A percentile compares a stretch with the other conserved stretches of the same genome.
Evolutionary conservation across 2,888 invertebrate species (phyloP).

Genomic region (Agriopis leucophaearia): DNA sequence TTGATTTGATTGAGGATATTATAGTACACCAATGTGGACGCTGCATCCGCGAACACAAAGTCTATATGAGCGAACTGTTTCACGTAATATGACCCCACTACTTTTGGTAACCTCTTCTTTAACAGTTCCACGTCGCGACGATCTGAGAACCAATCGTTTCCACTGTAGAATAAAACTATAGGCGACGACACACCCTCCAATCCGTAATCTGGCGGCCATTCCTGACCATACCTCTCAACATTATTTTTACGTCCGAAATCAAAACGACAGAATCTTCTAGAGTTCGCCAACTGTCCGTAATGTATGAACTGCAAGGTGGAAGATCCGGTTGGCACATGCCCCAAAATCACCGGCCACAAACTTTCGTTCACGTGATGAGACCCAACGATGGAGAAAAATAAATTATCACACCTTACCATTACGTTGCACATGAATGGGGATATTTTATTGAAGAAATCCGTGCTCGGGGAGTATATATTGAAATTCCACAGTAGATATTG

Average conservation of each 20-base stretch:
- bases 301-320: conserved; percentile 83
- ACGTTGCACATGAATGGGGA: conserved; percentile 58
- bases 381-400: conserved; percentile 61
- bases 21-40: conserved; percentile 81
- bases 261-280: conserved; percentile 68
- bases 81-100: conserved; percentile 78
- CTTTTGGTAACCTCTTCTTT: conserved; percentile 77
- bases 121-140: conserved; percentile 78
- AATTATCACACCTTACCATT: conserved; percentile 58
- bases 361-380: conserved; percentile 69
- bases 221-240: conserved; percentile 73
- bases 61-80: conserved; percentile 89
- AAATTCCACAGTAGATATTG: conserved; percentile 54
- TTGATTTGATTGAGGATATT: conserved; percentile 34
- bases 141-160: conserved; percentile 79
- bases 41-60: conserved; percentile 87
- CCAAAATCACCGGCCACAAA: conserved; percentile 86
- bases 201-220: conserved; percentile 68
- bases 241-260: conserved; percentile 65
- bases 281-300: conserved; percentile 70
- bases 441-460: conserved; percentile 61
- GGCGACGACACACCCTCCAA: conserved; percentile 62
- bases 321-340: conserved; percentile 87
- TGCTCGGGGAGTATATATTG: conserved; percentile 56
- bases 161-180: conserved; percentile 66